Percentiles rank a stretch among this genome's conserved stretches.
Conservation (phyloP, 1,140 invertebrate genomes). For the Trachymyrmex septentrionalis region DNA sequence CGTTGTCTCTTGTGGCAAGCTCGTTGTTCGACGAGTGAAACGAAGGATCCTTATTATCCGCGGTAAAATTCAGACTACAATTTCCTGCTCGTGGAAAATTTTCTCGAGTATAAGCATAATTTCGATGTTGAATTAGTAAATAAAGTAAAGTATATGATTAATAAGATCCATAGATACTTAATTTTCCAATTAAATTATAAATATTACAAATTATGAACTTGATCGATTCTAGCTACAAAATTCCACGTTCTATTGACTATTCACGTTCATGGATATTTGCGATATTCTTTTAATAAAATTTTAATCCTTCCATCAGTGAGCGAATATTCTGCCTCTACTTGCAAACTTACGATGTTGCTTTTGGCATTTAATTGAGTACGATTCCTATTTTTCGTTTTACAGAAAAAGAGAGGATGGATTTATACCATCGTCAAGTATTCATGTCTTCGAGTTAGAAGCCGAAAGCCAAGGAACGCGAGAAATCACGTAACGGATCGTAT, state of each 20-base stretch:
- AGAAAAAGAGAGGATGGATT: neutral
- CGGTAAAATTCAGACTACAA: neutral
- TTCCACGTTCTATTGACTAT: neutral
- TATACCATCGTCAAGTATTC: slow-evolving; percentile 21
- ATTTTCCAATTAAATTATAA: neutral
- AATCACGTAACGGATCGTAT: slow-evolving; percentile 32
- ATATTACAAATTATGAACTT: neutral
- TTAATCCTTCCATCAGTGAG: no score
- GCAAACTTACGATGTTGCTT: neutral
- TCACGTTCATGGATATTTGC: neutral
- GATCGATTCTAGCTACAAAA: neutral
- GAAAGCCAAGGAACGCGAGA: slow-evolving; percentile 27
- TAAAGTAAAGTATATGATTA: neutral
- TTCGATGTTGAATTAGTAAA: neutral
- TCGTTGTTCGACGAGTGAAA: slow-evolving; percentile 18
- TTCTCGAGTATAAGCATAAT: neutral
- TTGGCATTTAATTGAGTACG: neutral
- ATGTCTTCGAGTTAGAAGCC: neutral
- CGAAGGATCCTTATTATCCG: slow-evolving; percentile 32
- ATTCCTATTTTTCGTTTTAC: neutral
- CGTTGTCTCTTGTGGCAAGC: neutral
- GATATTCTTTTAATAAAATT: neutral
- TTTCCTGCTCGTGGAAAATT: slow-evolving; percentile 1
- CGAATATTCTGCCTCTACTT: neutral
- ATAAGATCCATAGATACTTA: neutral